Evolutionary conservation across 2,113 vertebrate genomes (phyloP).

Genomic region (Lucifuga dentata): DNA sequence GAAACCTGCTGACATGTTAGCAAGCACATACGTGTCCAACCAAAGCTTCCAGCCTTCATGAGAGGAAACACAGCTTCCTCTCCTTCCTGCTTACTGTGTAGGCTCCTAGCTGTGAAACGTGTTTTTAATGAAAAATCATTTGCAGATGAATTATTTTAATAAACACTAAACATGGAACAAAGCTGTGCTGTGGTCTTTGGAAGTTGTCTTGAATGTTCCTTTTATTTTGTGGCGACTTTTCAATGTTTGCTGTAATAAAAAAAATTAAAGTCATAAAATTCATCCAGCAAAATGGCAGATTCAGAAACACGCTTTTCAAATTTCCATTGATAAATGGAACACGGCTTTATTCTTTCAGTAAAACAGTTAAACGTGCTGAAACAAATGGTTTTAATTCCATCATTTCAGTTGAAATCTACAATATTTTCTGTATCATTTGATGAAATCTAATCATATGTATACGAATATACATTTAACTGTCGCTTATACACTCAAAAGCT

Average conservation of each 20-base stretch:
- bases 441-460: slow-evolving; percentile 25
- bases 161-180: slow-evolving; percentile 84
- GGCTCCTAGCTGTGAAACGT: slow-evolving; percentile 94
- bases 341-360: no score
- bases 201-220: no score
- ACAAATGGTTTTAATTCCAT: slow-evolving; percentile 47
- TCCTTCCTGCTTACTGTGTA: slow-evolving; percentile 94
- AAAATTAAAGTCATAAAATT: no score
- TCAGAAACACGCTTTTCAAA: no score
- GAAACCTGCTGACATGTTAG: no score
- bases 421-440: slow-evolving; percentile 22
- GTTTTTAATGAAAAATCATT: slow-evolving; percentile 88
- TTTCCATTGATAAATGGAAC: no score
- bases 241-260: no score
- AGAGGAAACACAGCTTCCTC: neutral
- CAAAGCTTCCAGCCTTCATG: no score
- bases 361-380: neutral
- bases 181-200: slow-evolving; percentile 7
- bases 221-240: no score
- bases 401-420: slow-evolving; percentile 52
- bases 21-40: no score
- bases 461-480: slow-evolving; percentile 20
- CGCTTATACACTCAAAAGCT: no score
- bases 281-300: no score
- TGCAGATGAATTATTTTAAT: slow-evolving; percentile 86